Base-by-base conservation (phyloP, 2,797 vertebrate species). In the Meriones psammophilus region DNA sequence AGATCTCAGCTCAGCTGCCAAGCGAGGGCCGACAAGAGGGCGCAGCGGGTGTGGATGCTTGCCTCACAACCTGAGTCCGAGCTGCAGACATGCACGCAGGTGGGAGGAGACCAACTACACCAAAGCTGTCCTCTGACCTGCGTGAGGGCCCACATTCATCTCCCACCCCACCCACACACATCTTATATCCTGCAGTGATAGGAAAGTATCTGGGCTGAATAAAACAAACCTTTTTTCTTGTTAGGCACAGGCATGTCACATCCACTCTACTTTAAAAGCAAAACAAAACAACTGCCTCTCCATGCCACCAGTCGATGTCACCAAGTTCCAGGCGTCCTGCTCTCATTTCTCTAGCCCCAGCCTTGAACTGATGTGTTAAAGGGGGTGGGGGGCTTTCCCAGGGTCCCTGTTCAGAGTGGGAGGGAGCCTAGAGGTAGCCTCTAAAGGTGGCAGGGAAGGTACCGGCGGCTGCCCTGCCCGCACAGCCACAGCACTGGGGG, bases 1-100 rank as follows among this genome's bases (percentile, higher is more conserved):
- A 1, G 1, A 1, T 18, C 60, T 30, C 77, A 1, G 0, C 2
- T 1, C 12, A 8, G 33, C 42, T 0, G 30, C 1, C 78, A 17
- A 2, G 54, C 73, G 30, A 46, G 3, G 42, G 20, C 42, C 2
- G 22, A 54, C 64, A 69, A 26, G 84, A 56, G 8, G 66, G 46
- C 22, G 0, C 33, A 26, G 33, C 0, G 0, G 46, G 22, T 24
- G 5, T 46, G 26, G 46, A 18, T 18, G 33, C 33, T 66, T 54
- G 30, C 13, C 33, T 87, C 42, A 50, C 6, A 56, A 4, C 14
- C 33, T 39, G 36, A 86, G 50, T 56, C 33, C 18, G 14, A 28
- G 18, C 54, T 39, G n/a, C 14, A 73, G 24, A 28, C 74, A 46
- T 36, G 33, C 28, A 24, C 17, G 10, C 8, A 8, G 50, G 20